Evolutionary conservation across 2,888 invertebrate species (phyloP), one percentile per base, ranked within the genome.

Genomic region (Epistrophella euchroma): DNA sequence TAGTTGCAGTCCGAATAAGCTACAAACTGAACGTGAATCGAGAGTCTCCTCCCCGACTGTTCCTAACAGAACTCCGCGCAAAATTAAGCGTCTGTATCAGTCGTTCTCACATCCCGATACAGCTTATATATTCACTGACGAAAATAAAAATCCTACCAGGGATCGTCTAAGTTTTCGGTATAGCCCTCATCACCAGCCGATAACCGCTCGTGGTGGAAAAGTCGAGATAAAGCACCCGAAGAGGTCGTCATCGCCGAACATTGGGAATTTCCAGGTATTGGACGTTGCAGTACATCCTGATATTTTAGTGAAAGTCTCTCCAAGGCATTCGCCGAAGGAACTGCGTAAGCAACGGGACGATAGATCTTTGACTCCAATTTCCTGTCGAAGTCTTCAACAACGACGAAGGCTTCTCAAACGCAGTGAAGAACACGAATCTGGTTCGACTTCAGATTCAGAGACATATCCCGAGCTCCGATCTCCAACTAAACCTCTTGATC

Each of bases 231-330:
- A 90, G 40, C 89, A 90, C 66, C 89, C 89, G 1, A 90, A 90
- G 76, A 88, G 91, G 25, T 88, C 89, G 2, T 91, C 91, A 28
- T 90, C 90, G 1, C 91, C 91, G 9, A 90, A 91, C 62, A 90
- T 91, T 9, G 90, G 90, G 0, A 89, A 90, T 25, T 91, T 89
- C 78, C 88, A 90, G 5, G 84, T 89, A 1, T 50, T 90, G 47
- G 90, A 91, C 84, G 89, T 91, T 0, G 90, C 90, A 2, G 89
- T 91, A 5, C 91, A 91, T 89, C 91, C 91, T 0, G 91, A 91
- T 78, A 88, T 91, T 66, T 62, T 90, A 15, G 89, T 91, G 35
- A 90, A 90, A 88, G 88, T 91, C 22, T 90, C 90, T 2, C 88
- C 90, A 1, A 88, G 88, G 22, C 89, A 89, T 68, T 89, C 89